phyloP scores from a whole-genome alignment of 2,113 vertebrate species.

The Rhinogobius similis region DNA sequence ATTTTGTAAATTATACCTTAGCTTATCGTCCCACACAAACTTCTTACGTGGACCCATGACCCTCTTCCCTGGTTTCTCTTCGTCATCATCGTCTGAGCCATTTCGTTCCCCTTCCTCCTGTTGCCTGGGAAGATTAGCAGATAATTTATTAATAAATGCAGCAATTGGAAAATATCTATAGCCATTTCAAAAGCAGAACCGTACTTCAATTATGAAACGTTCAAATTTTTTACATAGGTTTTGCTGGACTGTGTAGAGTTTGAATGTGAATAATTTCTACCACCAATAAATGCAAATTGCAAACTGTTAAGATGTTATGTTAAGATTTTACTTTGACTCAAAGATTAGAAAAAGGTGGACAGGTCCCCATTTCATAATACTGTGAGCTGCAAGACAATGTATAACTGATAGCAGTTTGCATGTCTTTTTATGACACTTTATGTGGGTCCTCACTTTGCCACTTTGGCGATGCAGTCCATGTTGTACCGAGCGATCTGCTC shows the following conservation, averaged over 20 bases:
- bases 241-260: neutral
- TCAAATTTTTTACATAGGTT: too few species aligned
- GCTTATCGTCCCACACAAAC: slow-evolving; percentile 95
- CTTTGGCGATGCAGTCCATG: slow-evolving; percentile 96
- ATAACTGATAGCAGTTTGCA: neutral
- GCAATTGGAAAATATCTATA: neutral
- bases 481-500: slow-evolving; percentile 95
- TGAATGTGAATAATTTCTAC: neutral
- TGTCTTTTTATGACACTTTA: rapidly evolving
- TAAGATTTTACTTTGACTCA: neutral
- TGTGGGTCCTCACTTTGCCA: slow-evolving; percentile 82
- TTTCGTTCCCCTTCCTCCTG: slow-evolving; percentile 95
- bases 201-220: neutral
- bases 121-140: slow-evolving; percentile 73
- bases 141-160: neutral
- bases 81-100: slow-evolving; percentile 94
- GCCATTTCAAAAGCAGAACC: too few species aligned
- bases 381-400: neutral
- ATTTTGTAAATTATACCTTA: slow-evolving; percentile 79
- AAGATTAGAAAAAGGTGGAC: neutral
- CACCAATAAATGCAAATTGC: neutral
- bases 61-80: slow-evolving; percentile 95
- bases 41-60: slow-evolving; percentile 97
- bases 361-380: neutral
- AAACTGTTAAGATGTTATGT: neutral